Conservation (phyloP, 2,888 invertebrate species). For the Gastracanthus pulcherrimus region DNA sequence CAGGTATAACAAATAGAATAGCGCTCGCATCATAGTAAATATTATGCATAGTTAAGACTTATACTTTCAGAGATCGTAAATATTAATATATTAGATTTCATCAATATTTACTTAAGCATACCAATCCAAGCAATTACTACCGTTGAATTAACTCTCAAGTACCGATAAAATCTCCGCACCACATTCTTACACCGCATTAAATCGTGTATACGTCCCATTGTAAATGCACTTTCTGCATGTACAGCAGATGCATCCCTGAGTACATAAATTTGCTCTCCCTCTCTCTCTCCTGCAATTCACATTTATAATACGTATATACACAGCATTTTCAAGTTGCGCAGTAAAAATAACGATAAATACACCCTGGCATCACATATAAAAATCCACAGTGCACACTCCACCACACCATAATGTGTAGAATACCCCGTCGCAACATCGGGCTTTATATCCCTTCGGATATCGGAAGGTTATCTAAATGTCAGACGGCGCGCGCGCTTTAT, state of each 20-base stretch:
- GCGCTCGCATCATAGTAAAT: no score
- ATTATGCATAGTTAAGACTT: no score
- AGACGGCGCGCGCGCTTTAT: background rate
- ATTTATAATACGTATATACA: background rate
- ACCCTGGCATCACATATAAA: background rate
- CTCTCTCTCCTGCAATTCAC: no score
- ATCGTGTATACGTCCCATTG: no score
- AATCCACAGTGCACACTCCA: background rate
- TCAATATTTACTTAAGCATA: constrained; percentile 4
- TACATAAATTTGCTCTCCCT: background rate
- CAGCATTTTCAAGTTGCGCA: constrained; percentile 8
- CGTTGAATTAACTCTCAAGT: background rate
- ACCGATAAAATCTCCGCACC: background rate
- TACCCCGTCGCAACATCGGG: background rate
- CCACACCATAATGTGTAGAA: background rate
- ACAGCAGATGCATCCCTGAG: background rate
- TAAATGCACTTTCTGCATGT: background rate
- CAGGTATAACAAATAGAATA: no score
- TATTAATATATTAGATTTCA: background rate
- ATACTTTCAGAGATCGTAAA: background rate
- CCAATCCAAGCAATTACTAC: background rate
- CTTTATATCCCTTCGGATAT: constrained; percentile 24
- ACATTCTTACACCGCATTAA: no score
- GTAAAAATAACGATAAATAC: constrained; percentile 40
- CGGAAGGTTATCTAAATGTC: constrained; percentile 33